Evolutionary conservation across 1,140 invertebrate genomes (phyloP).

Genomic region (Geopemphigus sp.): DNA sequence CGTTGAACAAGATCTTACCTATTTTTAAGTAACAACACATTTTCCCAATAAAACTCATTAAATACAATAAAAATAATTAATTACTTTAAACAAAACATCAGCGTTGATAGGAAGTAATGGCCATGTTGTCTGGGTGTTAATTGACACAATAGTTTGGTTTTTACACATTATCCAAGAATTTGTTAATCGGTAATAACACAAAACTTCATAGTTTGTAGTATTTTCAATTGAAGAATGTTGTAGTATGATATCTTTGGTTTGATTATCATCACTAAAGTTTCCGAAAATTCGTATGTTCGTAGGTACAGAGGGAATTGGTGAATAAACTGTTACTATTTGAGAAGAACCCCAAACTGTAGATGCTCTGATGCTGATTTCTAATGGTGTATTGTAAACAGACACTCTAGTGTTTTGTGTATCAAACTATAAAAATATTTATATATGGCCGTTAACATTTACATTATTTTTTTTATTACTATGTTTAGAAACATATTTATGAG

Average conservation of each 20-base stretch:
- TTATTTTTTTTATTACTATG: no score
- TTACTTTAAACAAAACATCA: conserved; percentile 37
- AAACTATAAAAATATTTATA: conserved; percentile 22
- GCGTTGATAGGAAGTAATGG: background rate
- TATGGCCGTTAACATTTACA: no score
- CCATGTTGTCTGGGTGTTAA: conserved; percentile 1
- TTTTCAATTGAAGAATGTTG: conserved; percentile 34
- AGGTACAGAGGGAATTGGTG: conserved; percentile 71
- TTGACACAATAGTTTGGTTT: conserved; percentile 9
- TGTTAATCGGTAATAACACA: background rate
- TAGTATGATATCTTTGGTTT: conserved; percentile 18
- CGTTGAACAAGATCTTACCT: conserved; percentile 76
- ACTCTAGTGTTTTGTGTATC: conserved; percentile 21
- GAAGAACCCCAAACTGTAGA: conserved; percentile 82
- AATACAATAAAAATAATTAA: conserved; percentile 1
- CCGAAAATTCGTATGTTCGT: conserved; percentile 68
- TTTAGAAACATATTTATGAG: background rate
- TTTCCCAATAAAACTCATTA: background rate
- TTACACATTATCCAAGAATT: background rate
- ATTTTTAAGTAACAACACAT: conserved; percentile 50
- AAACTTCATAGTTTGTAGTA: conserved; percentile 29
- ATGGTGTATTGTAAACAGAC: conserved; percentile 57
- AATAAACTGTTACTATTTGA: conserved; percentile 63
- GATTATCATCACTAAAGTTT: conserved; percentile 53
- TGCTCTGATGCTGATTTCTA: conserved; percentile 72